Conservation (phyloP, 2,797 vertebrate genomes). For the Corythornis leucogaster region DNA sequence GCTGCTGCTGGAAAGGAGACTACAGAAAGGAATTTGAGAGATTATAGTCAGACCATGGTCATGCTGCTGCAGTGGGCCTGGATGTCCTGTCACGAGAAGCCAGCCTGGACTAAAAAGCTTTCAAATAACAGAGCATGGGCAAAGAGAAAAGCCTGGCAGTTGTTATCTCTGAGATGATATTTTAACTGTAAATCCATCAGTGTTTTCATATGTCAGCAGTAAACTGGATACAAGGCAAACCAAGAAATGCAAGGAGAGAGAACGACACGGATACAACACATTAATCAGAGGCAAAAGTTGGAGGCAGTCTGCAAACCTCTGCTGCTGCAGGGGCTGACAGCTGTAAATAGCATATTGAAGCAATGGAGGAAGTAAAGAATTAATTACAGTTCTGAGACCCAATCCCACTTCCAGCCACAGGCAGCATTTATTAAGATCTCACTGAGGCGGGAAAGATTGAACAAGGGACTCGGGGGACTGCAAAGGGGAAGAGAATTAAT, state of each 20-base stretch:
- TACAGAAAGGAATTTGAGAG: constrained; percentile 1
- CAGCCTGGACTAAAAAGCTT: not conserved
- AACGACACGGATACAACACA: not conserved
- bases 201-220: not conserved
- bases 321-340: not conserved
- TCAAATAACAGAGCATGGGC: not conserved
- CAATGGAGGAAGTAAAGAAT: constrained; percentile 63
- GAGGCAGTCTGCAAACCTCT: constrained; percentile 36
- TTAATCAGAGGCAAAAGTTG: constrained; percentile 42
- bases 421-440: constrained; percentile 73
- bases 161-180: not conserved
- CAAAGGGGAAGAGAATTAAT: constrained; percentile 61
- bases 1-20: not conserved
- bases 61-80: not conserved
- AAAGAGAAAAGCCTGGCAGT: constrained; percentile 7
- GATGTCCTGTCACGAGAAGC: not conserved
- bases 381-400: constrained; percentile 66
- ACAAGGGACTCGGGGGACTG: constrained; percentile 39
- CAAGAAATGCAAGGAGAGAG: not conserved
- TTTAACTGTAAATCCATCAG: not conserved
- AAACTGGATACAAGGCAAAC: not conserved
- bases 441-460: constrained; percentile 67
- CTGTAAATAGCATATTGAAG: constrained; percentile 48
- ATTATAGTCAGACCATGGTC: not conserved
- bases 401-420: constrained; percentile 60